Evolutionary conservation across 2,113 vertebrate genomes (phyloP).

Genomic region (Phylloscopus trochiloides): DNA sequence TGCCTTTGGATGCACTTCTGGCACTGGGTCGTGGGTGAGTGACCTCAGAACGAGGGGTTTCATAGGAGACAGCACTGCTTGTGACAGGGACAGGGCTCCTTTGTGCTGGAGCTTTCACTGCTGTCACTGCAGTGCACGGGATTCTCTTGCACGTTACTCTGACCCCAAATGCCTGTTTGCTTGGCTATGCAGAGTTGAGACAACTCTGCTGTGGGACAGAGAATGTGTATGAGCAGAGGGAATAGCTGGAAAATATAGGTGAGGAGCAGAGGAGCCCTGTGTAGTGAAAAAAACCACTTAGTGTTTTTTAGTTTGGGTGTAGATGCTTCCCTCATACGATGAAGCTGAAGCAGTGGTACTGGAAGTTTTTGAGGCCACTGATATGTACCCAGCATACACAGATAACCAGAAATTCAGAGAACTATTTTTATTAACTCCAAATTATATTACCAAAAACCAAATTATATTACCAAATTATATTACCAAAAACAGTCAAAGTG

Average conservation of each 20-base stretch:
- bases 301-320: not conserved
- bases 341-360: not conserved
- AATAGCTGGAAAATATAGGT: not conserved
- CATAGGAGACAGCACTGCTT: not conserved
- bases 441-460: not conserved
- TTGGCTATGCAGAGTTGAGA: not conserved
- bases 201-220: not conserved
- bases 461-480: not conserved
- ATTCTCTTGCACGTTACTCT: not conserved
- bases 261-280: not conserved
- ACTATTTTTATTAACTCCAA: not conserved
- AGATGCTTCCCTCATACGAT: not conserved
- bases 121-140: accelerated
- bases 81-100: not conserved
- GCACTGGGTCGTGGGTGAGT: not conserved
- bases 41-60: not conserved
- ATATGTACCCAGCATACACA: not conserved
- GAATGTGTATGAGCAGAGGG: not conserved
- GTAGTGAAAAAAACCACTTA: not conserved
- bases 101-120: not conserved
- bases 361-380: not conserved
- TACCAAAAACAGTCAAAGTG: not conserved
- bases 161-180: not conserved
- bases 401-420: not conserved
- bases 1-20: not conserved